Conservation (phyloP, 2,797 vertebrate species). For the Parauchenoglanis ngamensis region DNA sequence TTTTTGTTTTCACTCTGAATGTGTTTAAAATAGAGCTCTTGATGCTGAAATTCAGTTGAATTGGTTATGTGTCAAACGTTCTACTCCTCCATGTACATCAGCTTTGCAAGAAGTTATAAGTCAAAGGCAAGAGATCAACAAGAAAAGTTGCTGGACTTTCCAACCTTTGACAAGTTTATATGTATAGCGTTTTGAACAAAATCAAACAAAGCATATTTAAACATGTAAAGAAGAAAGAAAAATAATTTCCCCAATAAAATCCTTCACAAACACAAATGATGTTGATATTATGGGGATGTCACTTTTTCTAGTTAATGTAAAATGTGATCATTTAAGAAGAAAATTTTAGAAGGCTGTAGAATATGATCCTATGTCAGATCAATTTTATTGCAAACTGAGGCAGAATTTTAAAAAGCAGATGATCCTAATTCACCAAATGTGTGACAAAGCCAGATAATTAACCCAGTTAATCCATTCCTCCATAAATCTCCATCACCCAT, state of each 20-base stretch:
- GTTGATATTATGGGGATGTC: background rate
- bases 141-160: conserved; percentile 30
- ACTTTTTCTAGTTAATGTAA: background rate
- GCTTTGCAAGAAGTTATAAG: conserved; percentile 9
- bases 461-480: conserved; percentile 50
- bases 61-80: background rate
- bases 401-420: conserved; percentile 14
- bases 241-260: background rate
- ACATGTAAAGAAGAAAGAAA: conserved; percentile 27
- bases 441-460: conserved; percentile 37
- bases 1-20: background rate
- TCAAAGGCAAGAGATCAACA: conserved; percentile 58
- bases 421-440: conserved; percentile 9
- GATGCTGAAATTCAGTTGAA: background rate
- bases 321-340: background rate
- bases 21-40: background rate
- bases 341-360: background rate
- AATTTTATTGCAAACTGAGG: conserved; percentile 6
- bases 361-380: conserved; percentile 15
- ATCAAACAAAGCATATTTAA: conserved; percentile 40
- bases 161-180: conserved; percentile 62
- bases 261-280: conserved; percentile 1
- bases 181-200: conserved; percentile 60
- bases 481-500: conserved; percentile 38
- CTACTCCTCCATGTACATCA: background rate